Evolutionary conservation across 2,113 vertebrate genomes (phyloP).

Genomic region (Athene cunicularia): DNA sequence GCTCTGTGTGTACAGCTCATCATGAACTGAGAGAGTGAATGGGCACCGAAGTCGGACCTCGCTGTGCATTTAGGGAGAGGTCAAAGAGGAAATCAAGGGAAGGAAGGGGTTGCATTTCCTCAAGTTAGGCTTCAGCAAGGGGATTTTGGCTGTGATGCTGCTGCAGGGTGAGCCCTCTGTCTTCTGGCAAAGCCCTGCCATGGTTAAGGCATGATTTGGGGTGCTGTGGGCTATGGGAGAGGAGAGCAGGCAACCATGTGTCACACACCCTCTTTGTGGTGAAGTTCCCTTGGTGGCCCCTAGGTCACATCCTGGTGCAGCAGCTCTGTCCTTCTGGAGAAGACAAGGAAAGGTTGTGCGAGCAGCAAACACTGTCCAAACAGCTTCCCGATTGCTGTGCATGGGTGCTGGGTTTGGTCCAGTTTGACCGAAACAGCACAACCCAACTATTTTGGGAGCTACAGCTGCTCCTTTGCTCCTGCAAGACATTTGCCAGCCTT

Average conservation of each 20-base stretch:
- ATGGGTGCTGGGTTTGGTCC: neutral
- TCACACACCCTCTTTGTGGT: rapidly evolving
- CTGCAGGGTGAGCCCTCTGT: neutral
- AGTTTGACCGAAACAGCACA: neutral
- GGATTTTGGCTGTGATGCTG: neutral
- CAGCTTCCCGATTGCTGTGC: neutral
- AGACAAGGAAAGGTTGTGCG: neutral
- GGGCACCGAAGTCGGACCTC: neutral
- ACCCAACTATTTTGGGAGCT: neutral
- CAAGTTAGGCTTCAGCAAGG: neutral
- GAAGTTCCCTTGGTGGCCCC: neutral
- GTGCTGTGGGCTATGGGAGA: neutral
- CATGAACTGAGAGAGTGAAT: neutral
- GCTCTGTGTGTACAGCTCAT: neutral
- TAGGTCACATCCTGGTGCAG: neutral
- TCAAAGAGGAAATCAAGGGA: neutral
- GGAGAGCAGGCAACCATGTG: neutral
- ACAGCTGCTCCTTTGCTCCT: neutral
- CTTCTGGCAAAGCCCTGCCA: neutral
- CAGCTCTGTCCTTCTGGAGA: neutral
- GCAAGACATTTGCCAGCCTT: neutral
- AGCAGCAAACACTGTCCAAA: rapidly evolving
- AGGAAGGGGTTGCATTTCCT: neutral
- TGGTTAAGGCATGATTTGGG: neutral
- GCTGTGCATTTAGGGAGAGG: neutral